Evolutionary conservation across 37 sponge, comb jelly and placozoan species (phyloP), one percentile per base, ranked within the genome.

Genomic region (Petrosia ficiformis): DNA sequence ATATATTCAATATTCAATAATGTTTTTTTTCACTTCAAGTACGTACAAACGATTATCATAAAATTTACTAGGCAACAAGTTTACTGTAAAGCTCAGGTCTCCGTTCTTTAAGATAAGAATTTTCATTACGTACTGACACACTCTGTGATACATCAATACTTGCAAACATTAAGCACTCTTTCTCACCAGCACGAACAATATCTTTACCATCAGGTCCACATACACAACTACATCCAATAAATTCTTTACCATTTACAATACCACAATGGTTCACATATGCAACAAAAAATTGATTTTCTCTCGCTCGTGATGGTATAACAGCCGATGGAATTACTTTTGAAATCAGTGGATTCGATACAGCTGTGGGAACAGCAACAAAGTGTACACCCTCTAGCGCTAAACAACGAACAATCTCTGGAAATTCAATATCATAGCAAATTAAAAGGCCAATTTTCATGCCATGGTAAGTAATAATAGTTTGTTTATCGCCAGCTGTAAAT

Each of bases 341-440:
- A n/a, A n/a, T n/a, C n/a, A n/a, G n/a, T n/a, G n/a, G n/a, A 25
- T 69, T 28, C 29, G 25, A 16, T 26, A 56, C 40, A 16, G 87
- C 87, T 34, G 77, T 81, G 1, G 82, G 77, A 0, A 71, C 77
- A 4, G 56, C 42, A 19, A 87, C 60, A 1, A 87, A 38, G 1
- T 88, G 34, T 21, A 79, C 83, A n/a, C 79, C 83, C 56, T 31
- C 72, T 22, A 78, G 57, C 3, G 75, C 79, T 0, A 88, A 59
- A 2, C 61, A 6, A 30, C 79, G 42, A 1, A 88, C 83, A 22
- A 68, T 1, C 57, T 87, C 87, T 28, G 82, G 72, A 48, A 81
- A 87, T 59, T 87, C 75, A 4, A 76, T 72, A 57, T 87, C 87
- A 38, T 60, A 87, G 36, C 87, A 87, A 44, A 87, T 81, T 4